Evolutionary conservation across 2,888 invertebrate species (phyloP).

Genomic region (Eristalinus sepulchralis): DNA sequence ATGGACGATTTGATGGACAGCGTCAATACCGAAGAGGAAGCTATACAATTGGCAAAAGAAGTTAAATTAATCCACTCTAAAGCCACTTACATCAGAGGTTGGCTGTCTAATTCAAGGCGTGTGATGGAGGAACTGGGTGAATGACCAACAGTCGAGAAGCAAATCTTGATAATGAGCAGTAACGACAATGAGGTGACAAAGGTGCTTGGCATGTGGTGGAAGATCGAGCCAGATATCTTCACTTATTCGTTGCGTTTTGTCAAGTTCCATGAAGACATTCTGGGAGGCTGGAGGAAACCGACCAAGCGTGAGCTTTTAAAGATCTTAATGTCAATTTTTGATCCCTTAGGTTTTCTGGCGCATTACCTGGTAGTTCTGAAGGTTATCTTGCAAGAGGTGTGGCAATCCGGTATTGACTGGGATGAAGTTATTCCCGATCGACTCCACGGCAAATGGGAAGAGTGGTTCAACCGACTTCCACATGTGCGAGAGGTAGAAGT

Average conservation of each 20-base stretch:
- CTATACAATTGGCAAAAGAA: conserved; percentile 11
- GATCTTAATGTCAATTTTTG: conserved; percentile 8
- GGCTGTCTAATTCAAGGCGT: conserved; percentile 1
- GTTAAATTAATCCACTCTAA: neutral
- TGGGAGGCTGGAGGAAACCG: neutral
- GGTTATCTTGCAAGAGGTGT: conserved; percentile 63
- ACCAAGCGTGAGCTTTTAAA: conserved; percentile 22
- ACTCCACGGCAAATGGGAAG: conserved; percentile 27
- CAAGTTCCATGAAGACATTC: neutral
- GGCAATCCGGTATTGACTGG: conserved; percentile 55
- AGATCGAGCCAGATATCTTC: neutral
- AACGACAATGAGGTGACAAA: neutral
- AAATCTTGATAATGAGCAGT: neutral
- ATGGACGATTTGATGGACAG: conserved; percentile 69
- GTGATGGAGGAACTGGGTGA: neutral
- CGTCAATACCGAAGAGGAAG: conserved; percentile 8
- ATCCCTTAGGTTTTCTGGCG: neutral
- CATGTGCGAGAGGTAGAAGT: conserved; percentile 28
- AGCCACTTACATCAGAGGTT: neutral
- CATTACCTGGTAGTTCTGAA: conserved; percentile 56
- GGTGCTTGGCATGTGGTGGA: conserved; percentile 25
- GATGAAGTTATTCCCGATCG: conserved; percentile 49
- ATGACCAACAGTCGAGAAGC: neutral
- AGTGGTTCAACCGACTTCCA: conserved; percentile 30
- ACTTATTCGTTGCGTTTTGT: neutral